A percentile compares a stretch with the other conserved stretches of the same genome.
phyloP scores from a whole-genome alignment of 1,140 invertebrate genomes.

The Drosophila nigrodunni region DNA sequence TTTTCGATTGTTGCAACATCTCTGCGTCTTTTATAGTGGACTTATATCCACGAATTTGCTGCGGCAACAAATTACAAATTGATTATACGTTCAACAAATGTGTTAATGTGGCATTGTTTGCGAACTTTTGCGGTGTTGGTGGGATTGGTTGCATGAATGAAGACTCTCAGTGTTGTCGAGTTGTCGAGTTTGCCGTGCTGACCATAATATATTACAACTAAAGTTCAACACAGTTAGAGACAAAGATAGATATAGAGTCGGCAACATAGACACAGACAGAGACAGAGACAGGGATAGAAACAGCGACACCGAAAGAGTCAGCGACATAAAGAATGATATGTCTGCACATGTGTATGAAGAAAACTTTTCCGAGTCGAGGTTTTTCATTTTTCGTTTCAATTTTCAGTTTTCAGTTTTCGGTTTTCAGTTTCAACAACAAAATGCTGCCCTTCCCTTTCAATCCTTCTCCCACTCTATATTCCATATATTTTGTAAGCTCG shows the following conservation, averaged over 20 bases:
- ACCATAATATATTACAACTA: slow-evolving; percentile 80
- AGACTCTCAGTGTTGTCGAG: slow-evolving; percentile 11
- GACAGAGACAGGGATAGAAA: background rate
- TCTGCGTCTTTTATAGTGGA: slow-evolving; percentile 50
- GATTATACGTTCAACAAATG: slow-evolving; percentile 83
- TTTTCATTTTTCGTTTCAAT: slow-evolving; percentile 51
- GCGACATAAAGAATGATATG: slow-evolving; percentile 65
- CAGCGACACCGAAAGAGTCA: background rate
- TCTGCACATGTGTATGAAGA: slow-evolving; percentile 58
- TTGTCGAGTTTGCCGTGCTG: slow-evolving; percentile 38
- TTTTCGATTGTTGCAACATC: slow-evolving; percentile 37
- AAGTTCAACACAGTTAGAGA: slow-evolving; percentile 27
- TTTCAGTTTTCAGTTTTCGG: slow-evolving; percentile 64
- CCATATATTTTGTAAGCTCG: slow-evolving; percentile 63
- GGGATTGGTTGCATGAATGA: slow-evolving; percentile 22
- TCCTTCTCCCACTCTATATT: background rate
- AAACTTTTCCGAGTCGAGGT: slow-evolving; percentile 58
- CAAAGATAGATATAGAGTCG: background rate
- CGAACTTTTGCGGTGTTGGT: slow-evolving; percentile 62
- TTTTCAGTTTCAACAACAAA: slow-evolving; percentile 44
- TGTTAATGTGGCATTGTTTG: slow-evolving; percentile 83
- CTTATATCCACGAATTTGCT: slow-evolving; percentile 78
- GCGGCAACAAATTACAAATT: slow-evolving; percentile 83
- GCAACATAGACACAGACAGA: slow-evolving; percentile 25
- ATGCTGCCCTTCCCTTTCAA: slow-evolving; percentile 9